A percentile compares a stretch with the other conserved stretches of the same genome.
These are phyloP conservation scores for Corticium candelabrum DNA, from an alignment of 37 sponge, comb jelly and placozoan species.

Conservation along the genomic window DNA sequence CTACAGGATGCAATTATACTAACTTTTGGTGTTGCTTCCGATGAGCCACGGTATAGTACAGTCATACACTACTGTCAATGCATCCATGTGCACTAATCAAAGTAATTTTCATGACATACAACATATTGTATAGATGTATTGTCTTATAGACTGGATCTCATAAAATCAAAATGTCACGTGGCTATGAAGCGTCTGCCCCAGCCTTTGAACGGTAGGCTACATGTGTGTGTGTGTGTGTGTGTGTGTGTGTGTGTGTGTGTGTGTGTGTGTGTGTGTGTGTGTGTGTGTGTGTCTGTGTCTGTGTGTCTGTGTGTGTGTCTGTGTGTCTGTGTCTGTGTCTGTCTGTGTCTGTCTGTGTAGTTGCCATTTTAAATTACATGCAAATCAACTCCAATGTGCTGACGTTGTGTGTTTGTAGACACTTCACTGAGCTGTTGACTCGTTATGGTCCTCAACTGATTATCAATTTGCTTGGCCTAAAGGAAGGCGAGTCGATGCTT, in stretches of 20 bases:
- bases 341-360: no score
- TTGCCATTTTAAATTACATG: not conserved
- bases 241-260: not conserved
- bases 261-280: not conserved
- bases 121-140: no score
- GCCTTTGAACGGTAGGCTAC: constrained; percentile 50
- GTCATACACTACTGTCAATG: no score
- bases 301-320: not conserved
- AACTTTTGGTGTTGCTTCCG: no score
- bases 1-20: no score
- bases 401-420: constrained; percentile 21
- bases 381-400: not conserved
- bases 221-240: not conserved
- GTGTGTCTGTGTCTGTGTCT: not conserved
- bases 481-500: constrained; percentile 59
- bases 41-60: no score
- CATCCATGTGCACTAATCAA: no score
- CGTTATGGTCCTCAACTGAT: constrained; percentile 64
- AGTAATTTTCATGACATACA: no score
- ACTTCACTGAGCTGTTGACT: constrained; percentile 46
- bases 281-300: not conserved
- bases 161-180: constrained; percentile 59
- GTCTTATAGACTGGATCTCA: constrained; percentile 18
- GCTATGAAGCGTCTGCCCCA: constrained; percentile 52
- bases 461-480: constrained; percentile 59